phyloP scores from a whole-genome alignment of 1,140 invertebrate genomes.

The Philotrypesis tridentata region DNA sequence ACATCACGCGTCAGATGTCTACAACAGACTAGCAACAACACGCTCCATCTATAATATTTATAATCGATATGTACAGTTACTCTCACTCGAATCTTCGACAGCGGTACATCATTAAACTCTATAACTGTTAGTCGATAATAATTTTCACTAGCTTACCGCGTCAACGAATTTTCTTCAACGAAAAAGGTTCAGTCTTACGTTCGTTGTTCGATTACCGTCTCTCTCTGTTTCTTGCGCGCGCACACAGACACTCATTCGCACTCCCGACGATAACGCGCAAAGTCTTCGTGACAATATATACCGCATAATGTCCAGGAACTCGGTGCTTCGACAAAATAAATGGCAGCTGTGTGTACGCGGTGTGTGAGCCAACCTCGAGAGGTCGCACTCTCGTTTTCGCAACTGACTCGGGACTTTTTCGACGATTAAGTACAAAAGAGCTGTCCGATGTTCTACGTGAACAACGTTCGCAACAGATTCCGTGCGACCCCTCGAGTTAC shows the following conservation, averaged over 20 bases:
- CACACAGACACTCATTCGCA: background rate
- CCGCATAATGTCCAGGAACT: background rate
- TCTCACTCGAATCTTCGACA: constrained; percentile 42
- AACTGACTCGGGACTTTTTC: background rate
- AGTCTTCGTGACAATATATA: background rate
- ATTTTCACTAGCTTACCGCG: background rate
- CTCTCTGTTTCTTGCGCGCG: background rate
- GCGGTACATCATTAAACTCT: constrained; percentile 18
- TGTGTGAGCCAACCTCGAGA: background rate
- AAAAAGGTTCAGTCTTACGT: constrained; percentile 37
- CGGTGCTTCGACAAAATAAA: background rate
- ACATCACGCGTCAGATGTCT: constrained; percentile 10
- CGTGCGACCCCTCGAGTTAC: background rate
- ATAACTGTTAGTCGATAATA: background rate
- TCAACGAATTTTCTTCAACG: constrained; percentile 19
- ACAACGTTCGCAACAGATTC: background rate
- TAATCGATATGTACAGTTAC: constrained; percentile 1
- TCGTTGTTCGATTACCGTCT: constrained; percentile 18
- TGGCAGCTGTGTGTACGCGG: background rate
- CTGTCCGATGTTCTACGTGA: background rate
- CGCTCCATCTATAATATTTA: constrained; percentile 23
- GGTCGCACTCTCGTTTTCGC: background rate
- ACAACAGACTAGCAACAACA: constrained; percentile 37
- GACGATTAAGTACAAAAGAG: background rate
- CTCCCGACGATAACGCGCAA: background rate